phyloP scores from a whole-genome alignment of 1,140 invertebrate genomes.

The Globodera ellingtonae region DNA sequence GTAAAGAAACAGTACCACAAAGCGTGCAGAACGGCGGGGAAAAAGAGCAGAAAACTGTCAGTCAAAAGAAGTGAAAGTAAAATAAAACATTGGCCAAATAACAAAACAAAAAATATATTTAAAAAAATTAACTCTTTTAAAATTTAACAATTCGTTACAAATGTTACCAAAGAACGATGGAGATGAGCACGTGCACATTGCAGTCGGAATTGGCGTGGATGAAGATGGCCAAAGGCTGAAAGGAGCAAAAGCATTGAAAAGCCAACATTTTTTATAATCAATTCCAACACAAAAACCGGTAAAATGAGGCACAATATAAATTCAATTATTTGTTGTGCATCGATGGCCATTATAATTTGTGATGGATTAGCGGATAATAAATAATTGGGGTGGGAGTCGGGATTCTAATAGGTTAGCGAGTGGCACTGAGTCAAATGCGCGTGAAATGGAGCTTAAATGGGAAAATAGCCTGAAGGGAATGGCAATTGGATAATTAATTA shows the following conservation, averaged over 20 bases:
- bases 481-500: too few species aligned
- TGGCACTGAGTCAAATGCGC: too few species aligned
- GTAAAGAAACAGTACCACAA: constrained; percentile 39
- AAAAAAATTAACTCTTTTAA: neutral
- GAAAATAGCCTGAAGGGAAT: too few species aligned
- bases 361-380: too few species aligned
- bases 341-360: too few species aligned
- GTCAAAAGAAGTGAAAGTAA: too few species aligned
- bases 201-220: constrained; percentile 36
- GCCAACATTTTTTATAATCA: neutral
- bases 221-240: constrained; percentile 41
- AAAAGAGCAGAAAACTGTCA: constrained; percentile 30
- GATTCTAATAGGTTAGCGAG: too few species aligned
- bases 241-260: neutral
- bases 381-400: too few species aligned
- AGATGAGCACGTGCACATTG: constrained; percentile 34
- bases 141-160: neutral
- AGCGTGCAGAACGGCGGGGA: constrained; percentile 34
- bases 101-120: neutral
- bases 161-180: constrained; percentile 24
- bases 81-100: too few species aligned
- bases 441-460: too few species aligned
- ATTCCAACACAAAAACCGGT: neutral
- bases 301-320: constrained; percentile 21
- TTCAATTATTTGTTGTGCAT: too few species aligned